Evolutionary conservation across 35 echinoderm and acorn worm species (phyloP).

Genomic region (Ophiothrix spiculata): DNA sequence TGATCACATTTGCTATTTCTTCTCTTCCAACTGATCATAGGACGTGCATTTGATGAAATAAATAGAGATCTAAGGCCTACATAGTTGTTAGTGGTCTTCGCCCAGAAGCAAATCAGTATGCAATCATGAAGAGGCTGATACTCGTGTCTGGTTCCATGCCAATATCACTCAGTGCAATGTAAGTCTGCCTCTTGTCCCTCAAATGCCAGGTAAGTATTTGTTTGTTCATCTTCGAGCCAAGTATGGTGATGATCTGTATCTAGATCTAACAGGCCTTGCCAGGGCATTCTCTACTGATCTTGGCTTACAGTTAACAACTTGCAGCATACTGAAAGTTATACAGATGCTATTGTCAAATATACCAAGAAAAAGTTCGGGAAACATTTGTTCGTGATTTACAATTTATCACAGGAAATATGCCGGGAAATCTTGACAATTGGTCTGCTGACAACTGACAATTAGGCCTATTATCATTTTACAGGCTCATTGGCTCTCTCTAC

Average conservation of each 20-base stretch:
- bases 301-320: background rate
- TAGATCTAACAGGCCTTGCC: conserved; percentile 1
- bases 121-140: conserved; percentile 40
- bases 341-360: conserved; percentile 1
- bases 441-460: background rate
- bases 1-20: background rate
- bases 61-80: conserved; percentile 36
- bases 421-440: background rate
- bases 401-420: conserved; percentile 26
- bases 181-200: background rate
- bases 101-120: background rate
- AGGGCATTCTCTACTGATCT: background rate
- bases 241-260: conserved; percentile 3
- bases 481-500: conserved; percentile 30
- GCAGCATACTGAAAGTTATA: background rate
- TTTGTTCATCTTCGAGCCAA: conserved; percentile 24
- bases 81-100: background rate
- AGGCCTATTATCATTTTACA: conserved; percentile 34
- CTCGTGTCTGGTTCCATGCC: conserved; percentile 29
- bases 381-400: conserved; percentile 21
- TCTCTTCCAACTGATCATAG: conserved; percentile 6
- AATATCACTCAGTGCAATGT: background rate
- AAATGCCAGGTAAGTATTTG: background rate
- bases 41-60: conserved; percentile 27
- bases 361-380: background rate